Evolutionary conservation across 2,888 invertebrate species (phyloP), one percentile per base, ranked within the genome.

Genomic region (Acleris sparsana): DNA sequence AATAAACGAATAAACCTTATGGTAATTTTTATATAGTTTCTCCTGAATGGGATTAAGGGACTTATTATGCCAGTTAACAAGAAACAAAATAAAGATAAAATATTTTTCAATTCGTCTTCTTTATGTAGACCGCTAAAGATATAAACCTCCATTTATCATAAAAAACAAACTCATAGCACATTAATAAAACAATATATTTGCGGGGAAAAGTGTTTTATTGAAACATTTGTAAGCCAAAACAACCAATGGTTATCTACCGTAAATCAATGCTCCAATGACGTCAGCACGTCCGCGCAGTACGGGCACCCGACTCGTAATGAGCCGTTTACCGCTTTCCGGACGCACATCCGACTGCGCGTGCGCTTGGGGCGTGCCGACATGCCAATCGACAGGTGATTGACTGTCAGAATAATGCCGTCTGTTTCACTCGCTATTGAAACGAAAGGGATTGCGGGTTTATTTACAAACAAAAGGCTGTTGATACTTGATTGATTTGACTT

Each of bases 271-370:
- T 20, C 22, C 29, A 55, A 33, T 52, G 65, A 65, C 55, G 44
- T 65, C 55, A 61, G 70, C 70, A 78, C 79, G 79, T 79, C 75
- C 72, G 63, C 63, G 53, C 67, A 29, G 71, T 68, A 72, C 75
- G 76, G 75, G 71, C 73, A 74, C 70, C 71, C 70, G 72, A 63
- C 72, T 69, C 65, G 71, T 78, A 85, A 82, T 84, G 80, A 80
- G 70, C 69, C 68, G 57, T 57, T 71, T 74, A 78, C 79, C 79
- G 82, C 77, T 82, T 78, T 75, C 72, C 74, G 68, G 76, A 84
- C 82, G 82, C 83, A 85, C 74, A 75, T 83, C 82, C 80, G 73
- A 80, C 71, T 76, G 83, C 80, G 75, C 74, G 71, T 72, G 78
- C 85, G 80, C 80, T 75, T 67, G 70, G 60, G 75, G 76, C 75